A percentile compares a stretch with the other conserved stretches of the same genome.
Evolutionary conservation across 2,888 invertebrate genomes (phyloP).

Genomic region (Saturnia japonica): DNA sequence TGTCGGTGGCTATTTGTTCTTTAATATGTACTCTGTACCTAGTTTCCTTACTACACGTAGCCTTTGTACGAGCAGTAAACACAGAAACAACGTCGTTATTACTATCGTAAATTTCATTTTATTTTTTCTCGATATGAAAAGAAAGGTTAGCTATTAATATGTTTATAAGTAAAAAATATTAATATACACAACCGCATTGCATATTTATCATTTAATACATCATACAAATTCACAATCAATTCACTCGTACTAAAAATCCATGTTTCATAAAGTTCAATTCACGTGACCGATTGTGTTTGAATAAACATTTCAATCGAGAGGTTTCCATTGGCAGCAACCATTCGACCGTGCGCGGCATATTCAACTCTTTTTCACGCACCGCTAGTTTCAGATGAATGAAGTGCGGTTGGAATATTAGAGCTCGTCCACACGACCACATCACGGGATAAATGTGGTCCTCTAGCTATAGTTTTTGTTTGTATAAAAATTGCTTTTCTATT

Average conservation of each 20-base stretch:
- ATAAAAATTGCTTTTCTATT: background rate
- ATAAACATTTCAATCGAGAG: slow-evolving; percentile 74
- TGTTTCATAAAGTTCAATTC: slow-evolving; percentile 50
- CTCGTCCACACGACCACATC: slow-evolving; percentile 45
- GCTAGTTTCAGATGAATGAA: slow-evolving; percentile 66
- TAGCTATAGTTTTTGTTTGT: background rate
- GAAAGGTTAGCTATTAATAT: too few species aligned
- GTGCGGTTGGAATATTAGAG: slow-evolving; percentile 61
- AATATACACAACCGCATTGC: background rate
- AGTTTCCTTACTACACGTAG: too few species aligned
- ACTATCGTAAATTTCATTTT: too few species aligned
- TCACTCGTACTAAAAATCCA: slow-evolving; percentile 22
- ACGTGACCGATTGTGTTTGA: slow-evolving; percentile 68
- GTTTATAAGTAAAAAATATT: background rate
- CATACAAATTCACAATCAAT: slow-evolving; percentile 12
- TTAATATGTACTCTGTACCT: too few species aligned
- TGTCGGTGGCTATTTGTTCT: too few species aligned
- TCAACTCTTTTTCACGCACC: slow-evolving; percentile 71
- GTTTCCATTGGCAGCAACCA: slow-evolving; percentile 65
- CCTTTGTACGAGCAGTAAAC: too few species aligned
- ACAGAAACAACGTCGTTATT: background rate
- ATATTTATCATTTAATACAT: background rate
- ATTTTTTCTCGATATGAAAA: too few species aligned
- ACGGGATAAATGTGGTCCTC: background rate
- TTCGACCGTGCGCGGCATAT: slow-evolving; percentile 62